A percentile compares a stretch with the other conserved stretches of the same genome.
phyloP scores from a whole-genome alignment of 1,140 invertebrate species.

The Cardiocondyla obscurior region DNA sequence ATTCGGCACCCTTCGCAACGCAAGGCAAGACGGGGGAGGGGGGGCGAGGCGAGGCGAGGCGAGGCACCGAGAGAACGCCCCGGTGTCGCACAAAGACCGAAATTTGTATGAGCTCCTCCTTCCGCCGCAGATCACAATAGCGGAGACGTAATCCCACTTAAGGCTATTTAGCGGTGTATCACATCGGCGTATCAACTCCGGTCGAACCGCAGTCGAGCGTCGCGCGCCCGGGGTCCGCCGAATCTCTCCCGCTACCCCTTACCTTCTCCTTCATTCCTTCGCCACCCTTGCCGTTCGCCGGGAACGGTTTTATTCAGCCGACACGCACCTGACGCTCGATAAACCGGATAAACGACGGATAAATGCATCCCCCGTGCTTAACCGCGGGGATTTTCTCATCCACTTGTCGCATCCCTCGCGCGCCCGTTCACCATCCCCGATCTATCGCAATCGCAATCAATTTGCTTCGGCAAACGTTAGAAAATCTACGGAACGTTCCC shows the following conservation, averaged over 20 bases:
- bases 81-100: slow-evolving; percentile 38
- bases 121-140: slow-evolving; percentile 29
- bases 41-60: neutral
- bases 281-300: slow-evolving; percentile 16
- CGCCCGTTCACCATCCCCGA: neutral
- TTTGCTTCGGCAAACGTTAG: neutral
- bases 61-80: slow-evolving; percentile 16
- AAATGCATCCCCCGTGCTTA: slow-evolving; percentile 42
- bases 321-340: slow-evolving; percentile 75
- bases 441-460: neutral
- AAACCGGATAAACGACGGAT: slow-evolving; percentile 51
- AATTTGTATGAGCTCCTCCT: slow-evolving; percentile 35
- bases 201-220: slow-evolving; percentile 65
- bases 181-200: slow-evolving; percentile 52
- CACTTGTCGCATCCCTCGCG: slow-evolving; percentile 36
- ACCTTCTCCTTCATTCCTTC: neutral
- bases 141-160: slow-evolving; percentile 69
- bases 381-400: slow-evolving; percentile 47
- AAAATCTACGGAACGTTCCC: neutral
- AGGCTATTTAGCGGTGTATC: slow-evolving; percentile 73
- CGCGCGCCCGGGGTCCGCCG: slow-evolving; percentile 31
- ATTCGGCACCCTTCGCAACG: neutral
- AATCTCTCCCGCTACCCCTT: neutral
- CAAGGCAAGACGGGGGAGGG: neutral
- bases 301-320: slow-evolving; percentile 73